Evolutionary conservation across 2,797 vertebrate genomes (phyloP), one percentile per base, ranked within the genome.

Genomic region (Myiotriccus ornatus): DNA sequence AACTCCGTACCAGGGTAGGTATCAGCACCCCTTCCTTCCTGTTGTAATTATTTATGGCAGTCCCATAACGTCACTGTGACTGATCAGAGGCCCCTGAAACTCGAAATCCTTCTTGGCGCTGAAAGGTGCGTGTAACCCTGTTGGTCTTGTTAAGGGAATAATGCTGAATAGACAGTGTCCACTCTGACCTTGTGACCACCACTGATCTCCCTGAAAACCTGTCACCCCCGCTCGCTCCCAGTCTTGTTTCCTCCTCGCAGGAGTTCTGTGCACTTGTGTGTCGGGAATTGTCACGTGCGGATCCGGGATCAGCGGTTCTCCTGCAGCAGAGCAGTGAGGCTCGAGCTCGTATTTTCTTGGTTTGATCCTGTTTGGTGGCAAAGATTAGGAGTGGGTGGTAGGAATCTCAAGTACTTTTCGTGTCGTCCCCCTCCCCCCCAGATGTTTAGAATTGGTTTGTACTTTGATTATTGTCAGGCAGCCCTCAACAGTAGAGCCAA

Each of bases 221-320:
- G 39, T 59, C 85, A 24, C 55, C 52, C 82, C 41, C 55, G 43
- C 78, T 39, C 52, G 35, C 35, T 86, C 55, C 1, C 2, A 52
- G 74, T 19, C 50, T 69, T 14, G 11, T 52, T 88, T 63, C 35
- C 30, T 55, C 21, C 30, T 15, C 22, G 4, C 47, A 44, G 62
- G 67, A 84, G 62, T 70, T 79, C 69, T 86, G 49, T 70, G 87
- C 69, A 2, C 52, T 87, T 35, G 17, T 64, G 47, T 17, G 13
- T 86, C 0, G 0, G 67, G 81, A 79, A 32, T 43, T 80, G 71
- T 74, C 78, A 17, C 5, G 0, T 1, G 0, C 0, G 1, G 55
- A 3, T 55, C 50, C 5, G 25, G 79, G 80, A 49, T 27, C 46
- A 65, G 87, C 5, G 0, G 4, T 59, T 79, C 59, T 59, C 41